Percentiles rank a stretch among this genome's conserved stretches.
phyloP scores from a whole-genome alignment of 2,797 vertebrate genomes.

The Bradypodion ventrale region DNA sequence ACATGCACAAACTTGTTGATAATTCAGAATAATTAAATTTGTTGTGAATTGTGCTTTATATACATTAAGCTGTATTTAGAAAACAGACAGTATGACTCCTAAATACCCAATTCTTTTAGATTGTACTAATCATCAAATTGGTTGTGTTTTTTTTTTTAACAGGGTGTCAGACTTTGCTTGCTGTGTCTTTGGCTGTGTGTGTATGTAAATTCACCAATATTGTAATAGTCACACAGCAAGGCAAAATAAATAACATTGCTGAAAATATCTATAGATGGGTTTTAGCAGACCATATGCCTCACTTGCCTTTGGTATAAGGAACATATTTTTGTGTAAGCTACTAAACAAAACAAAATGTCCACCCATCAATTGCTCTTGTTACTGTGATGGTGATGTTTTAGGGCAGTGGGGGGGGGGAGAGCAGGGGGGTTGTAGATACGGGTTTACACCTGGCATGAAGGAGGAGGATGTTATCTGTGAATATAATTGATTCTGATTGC shows the following conservation, averaged over 20 bases:
- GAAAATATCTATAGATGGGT: background rate
- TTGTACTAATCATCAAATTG: background rate
- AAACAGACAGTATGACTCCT: background rate
- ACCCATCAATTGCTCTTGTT: background rate
- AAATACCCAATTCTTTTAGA: background rate
- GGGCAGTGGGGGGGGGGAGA: background rate
- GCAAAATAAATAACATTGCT: background rate
- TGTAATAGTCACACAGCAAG: background rate
- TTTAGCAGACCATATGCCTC: background rate
- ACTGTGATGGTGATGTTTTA: background rate
- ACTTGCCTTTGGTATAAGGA: background rate
- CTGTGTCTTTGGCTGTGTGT: no score
- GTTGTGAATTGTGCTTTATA: background rate
- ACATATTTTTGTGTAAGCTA: background rate
- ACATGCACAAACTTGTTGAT: background rate
- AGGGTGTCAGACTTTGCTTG: background rate
- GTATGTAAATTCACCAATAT: no score
- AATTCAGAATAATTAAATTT: background rate
- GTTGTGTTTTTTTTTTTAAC: background rate
- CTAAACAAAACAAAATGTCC: background rate
- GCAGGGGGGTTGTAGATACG: background rate
- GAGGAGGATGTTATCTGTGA: constrained; percentile 6
- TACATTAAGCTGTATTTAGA: background rate
- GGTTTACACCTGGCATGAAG: background rate
- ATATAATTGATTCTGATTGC: constrained; percentile 34